Evolutionary conservation across 2,797 vertebrate genomes (phyloP).

Genomic region (Sebastes taczanowskii): DNA sequence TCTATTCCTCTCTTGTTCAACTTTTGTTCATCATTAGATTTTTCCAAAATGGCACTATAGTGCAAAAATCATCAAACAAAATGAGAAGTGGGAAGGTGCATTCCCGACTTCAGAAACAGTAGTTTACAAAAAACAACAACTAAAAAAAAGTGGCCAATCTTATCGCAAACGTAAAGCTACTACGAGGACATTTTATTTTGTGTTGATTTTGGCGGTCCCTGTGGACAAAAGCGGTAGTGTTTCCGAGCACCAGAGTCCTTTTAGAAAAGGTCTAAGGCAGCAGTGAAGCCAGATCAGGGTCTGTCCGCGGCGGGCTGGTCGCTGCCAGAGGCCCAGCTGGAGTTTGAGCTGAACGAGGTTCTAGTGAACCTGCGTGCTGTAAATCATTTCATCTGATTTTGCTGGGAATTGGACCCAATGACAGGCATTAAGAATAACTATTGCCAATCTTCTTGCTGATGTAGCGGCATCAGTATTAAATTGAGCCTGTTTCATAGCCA

Average conservation of each 20-base stretch:
- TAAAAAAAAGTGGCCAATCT: background rate
- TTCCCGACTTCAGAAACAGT: background rate
- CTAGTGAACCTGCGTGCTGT: rapidly evolving
- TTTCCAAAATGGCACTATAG: background rate
- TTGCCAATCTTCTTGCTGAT: background rate
- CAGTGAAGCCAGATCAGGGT: too few species aligned
- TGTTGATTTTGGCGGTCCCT: too few species aligned
- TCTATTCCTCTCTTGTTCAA: background rate
- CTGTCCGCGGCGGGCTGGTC: background rate
- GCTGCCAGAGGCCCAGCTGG: background rate
- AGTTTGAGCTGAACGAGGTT: background rate
- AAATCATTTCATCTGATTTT: too few species aligned
- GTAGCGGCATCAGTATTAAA: background rate
- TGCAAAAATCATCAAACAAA: background rate
- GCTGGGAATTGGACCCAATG: too few species aligned
- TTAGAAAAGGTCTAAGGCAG: too few species aligned
- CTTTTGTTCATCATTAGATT: background rate
- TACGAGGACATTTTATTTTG: rapidly evolving
- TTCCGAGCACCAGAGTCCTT: too few species aligned
- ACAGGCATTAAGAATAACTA: background rate
- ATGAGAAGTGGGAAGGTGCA: background rate
- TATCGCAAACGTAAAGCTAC: too few species aligned
- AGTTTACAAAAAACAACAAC: background rate
- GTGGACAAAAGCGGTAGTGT: too few species aligned
- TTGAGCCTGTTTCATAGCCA: background rate